Evolutionary conservation across 1,140 invertebrate genomes (phyloP).

Genomic region (Venustaconcha ellipsiformis): DNA sequence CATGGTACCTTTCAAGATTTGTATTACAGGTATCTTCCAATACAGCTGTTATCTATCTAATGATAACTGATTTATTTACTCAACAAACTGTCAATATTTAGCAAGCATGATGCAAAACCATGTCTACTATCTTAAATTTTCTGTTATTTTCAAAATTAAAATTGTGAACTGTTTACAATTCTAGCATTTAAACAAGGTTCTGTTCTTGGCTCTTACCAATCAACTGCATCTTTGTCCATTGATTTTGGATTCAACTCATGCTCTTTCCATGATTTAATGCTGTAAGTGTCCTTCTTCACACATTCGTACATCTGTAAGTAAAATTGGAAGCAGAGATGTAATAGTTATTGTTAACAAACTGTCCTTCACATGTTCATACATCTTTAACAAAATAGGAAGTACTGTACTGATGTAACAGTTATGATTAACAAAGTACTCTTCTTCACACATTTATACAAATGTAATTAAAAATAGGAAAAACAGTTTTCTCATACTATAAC

Average conservation of each 20-base stretch:
- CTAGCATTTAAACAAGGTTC: no score
- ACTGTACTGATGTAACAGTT: no score
- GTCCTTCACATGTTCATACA: conserved; percentile 71
- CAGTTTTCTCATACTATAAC: no score
- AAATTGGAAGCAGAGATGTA: neutral
- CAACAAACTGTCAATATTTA: no score
- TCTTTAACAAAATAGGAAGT: conserved; percentile 68
- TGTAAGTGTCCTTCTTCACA: conserved; percentile 74
- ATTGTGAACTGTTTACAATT: no score
- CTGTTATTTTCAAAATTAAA: no score
- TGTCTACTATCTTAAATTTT: no score
- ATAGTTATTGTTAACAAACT: neutral
- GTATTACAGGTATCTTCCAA: no score
- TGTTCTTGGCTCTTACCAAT: conserved; percentile 75
- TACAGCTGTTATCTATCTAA: no score
- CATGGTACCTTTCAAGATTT: no score
- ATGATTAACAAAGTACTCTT: conserved; percentile 63
- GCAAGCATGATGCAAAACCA: no score
- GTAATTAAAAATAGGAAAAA: conserved; percentile 37
- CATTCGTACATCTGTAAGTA: conserved; percentile 75
- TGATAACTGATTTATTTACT: no score
- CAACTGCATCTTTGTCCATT: conserved; percentile 78
- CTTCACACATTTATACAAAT: conserved; percentile 79
- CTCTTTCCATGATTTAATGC: conserved; percentile 69
- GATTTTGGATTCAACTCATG: conserved; percentile 80